These are phyloP conservation scores for Cyprinus carpio DNA, from an alignment of 2,113 vertebrate genomes.

Conservation along the genomic window DNA sequence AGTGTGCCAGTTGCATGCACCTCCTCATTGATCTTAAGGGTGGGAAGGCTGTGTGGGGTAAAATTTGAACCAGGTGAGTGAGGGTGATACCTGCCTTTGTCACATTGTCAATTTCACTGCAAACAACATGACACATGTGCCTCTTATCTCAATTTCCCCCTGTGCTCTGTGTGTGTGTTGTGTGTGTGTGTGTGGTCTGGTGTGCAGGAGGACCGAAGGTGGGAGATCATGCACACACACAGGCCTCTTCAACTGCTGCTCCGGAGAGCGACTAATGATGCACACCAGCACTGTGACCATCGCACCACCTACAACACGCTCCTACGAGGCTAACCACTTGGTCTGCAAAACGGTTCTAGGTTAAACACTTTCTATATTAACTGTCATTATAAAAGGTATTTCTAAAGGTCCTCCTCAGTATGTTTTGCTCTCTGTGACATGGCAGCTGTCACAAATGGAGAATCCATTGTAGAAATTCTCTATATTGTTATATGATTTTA, in stretches of 20 bases:
- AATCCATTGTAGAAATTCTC: background rate
- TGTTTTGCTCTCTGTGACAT: background rate
- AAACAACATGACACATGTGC: background rate
- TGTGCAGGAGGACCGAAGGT: conserved; percentile 91
- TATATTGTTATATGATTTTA: no score
- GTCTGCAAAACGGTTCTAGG: no score
- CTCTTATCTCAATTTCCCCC: background rate
- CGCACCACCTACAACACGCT: conserved; percentile 98
- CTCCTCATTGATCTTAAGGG: conserved; percentile 39
- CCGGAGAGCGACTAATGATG: conserved; percentile 94
- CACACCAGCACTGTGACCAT: conserved; percentile 96
- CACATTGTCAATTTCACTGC: background rate
- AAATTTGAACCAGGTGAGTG: background rate
- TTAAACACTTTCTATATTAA: no score
- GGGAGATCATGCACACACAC: conserved; percentile 98
- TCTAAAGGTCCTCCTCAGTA: no score
- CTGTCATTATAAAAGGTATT: no score
- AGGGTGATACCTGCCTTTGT: conserved; percentile 12
- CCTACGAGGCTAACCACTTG: conserved; percentile 85
- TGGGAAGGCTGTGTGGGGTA: background rate
- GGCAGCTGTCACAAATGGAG: background rate
- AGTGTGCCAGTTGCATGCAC: conserved; percentile 21
- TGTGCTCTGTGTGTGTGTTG: conserved; percentile 9
- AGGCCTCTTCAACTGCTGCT: conserved; percentile 98
- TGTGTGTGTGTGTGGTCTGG: conserved; percentile 24